These are phyloP conservation scores for Periophthalmus modestus DNA, from an alignment of 2,113 vertebrate species.

Conservation along the genomic window DNA sequence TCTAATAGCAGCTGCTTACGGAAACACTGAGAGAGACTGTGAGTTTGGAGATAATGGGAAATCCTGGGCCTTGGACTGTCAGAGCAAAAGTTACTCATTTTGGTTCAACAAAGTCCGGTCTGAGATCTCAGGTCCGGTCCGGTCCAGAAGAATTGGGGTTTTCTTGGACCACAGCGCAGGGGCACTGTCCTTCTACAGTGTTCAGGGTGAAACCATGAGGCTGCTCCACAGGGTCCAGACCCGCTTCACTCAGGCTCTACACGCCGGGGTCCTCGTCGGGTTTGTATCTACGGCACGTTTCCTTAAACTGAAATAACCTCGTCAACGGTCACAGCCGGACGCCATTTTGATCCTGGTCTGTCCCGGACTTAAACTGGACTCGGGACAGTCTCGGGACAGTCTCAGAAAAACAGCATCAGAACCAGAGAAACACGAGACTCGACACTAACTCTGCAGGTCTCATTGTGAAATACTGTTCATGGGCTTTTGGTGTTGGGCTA, in stretches of 20 bases:
- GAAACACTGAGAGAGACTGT: neutral
- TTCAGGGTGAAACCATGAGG: neutral
- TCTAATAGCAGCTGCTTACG: neutral
- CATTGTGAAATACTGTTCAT: neutral
- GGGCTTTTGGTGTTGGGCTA: no score
- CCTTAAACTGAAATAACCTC: neutral
- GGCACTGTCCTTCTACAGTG: neutral
- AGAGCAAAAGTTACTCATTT: neutral
- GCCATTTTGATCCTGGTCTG: neutral
- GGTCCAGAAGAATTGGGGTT: constrained; percentile 6
- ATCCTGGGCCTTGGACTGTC: constrained; percentile 1
- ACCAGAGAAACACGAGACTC: no score
- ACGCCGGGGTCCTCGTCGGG: neutral
- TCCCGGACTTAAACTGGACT: neutral
- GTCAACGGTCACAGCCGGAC: neutral
- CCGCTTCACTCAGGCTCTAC: neutral
- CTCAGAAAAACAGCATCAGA: neutral
- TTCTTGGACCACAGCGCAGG: constrained; percentile 5
- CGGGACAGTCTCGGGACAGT: neutral
- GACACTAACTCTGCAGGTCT: neutral
- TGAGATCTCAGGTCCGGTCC: neutral
- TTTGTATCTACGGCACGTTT: neutral
- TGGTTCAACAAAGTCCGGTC: neutral
- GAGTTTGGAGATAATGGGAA: neutral
- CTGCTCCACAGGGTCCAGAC: neutral